phyloP scores from a whole-genome alignment of 2,113 vertebrate genomes.

The Cochlearius cochlearius region DNA sequence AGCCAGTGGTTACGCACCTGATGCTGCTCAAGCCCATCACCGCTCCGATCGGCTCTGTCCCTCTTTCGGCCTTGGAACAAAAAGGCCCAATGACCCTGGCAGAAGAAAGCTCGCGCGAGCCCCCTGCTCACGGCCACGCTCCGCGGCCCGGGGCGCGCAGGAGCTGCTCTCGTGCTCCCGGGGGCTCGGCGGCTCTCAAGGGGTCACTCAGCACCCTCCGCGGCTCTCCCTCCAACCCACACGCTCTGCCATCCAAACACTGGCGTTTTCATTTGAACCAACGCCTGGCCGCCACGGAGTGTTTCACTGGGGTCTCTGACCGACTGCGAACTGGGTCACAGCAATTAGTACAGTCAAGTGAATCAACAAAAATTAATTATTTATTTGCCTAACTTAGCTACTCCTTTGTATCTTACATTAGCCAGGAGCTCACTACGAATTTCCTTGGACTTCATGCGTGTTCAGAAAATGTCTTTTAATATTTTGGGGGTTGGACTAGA shows the following conservation, averaged over 20 bases:
- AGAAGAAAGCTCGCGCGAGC: neutral
- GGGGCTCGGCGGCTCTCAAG: neutral
- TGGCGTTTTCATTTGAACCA: neutral
- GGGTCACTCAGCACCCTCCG: neutral
- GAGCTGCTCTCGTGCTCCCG: neutral
- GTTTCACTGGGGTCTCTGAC: neutral
- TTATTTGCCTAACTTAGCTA: conserved; percentile 19
- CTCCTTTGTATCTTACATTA: conserved; percentile 2
- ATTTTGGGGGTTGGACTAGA: neutral
- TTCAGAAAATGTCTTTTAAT: neutral
- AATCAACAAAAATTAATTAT: conserved; percentile 24
- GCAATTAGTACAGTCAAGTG: neutral
- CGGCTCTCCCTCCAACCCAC: neutral
- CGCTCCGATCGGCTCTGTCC: neutral
- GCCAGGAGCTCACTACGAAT: neutral
- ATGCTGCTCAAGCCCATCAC: neutral
- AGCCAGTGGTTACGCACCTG: neutral
- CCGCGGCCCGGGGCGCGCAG: neutral
- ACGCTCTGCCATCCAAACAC: neutral
- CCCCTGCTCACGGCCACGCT: neutral
- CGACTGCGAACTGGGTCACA: neutral
- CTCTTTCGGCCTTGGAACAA: neutral
- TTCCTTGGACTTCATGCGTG: neutral
- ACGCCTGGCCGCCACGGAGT: neutral
- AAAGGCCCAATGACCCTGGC: neutral